Percentiles rank a stretch among this genome's conserved stretches.
These are phyloP conservation scores for Morpho deidamia DNA, from an alignment of 2,888 invertebrate genomes.

Conservation along the genomic window DNA sequence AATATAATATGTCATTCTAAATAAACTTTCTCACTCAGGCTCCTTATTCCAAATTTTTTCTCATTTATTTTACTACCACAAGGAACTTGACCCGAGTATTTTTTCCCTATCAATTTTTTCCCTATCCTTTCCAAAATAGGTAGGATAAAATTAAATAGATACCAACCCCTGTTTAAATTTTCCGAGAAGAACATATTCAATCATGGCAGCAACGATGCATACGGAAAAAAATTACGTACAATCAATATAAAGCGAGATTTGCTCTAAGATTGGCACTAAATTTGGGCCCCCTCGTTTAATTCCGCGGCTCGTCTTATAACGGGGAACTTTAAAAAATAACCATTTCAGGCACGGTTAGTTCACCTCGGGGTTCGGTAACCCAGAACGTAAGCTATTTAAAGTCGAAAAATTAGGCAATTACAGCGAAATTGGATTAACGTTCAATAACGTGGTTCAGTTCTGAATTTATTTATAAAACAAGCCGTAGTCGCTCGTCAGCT, in stretches of 20 bases:
- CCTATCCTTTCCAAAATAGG: too few relatives aligned
- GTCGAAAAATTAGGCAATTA: conserved; percentile 65
- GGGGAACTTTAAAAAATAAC: conserved; percentile 63
- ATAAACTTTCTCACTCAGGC: too few relatives aligned
- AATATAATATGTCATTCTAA: too few relatives aligned
- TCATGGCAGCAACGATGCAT: conserved; percentile 43
- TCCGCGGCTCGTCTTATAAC: conserved; percentile 38
- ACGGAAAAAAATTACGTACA: conserved; percentile 46
- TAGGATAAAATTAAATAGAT: not conserved
- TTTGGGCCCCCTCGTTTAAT: conserved; percentile 49
- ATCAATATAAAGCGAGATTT: conserved; percentile 52
- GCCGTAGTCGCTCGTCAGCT: too few relatives aligned
- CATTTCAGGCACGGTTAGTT: conserved; percentile 65
- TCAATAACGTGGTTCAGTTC: too few relatives aligned
- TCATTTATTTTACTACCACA: too few relatives aligned
- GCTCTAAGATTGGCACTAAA: conserved; percentile 53
- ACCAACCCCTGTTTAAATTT: not conserved
- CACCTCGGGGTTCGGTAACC: conserved; percentile 42
- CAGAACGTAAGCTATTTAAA: conserved; percentile 52
- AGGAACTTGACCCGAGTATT: too few relatives aligned
- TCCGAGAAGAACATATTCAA: conserved; percentile 1
- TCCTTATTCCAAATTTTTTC: too few relatives aligned
- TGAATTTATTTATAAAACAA: too few relatives aligned
- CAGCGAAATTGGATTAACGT: conserved; percentile 43
- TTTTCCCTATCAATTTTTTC: too few relatives aligned